phyloP scores from a whole-genome alignment of 2,113 vertebrate species.

The Pleuronectes platessa region DNA sequence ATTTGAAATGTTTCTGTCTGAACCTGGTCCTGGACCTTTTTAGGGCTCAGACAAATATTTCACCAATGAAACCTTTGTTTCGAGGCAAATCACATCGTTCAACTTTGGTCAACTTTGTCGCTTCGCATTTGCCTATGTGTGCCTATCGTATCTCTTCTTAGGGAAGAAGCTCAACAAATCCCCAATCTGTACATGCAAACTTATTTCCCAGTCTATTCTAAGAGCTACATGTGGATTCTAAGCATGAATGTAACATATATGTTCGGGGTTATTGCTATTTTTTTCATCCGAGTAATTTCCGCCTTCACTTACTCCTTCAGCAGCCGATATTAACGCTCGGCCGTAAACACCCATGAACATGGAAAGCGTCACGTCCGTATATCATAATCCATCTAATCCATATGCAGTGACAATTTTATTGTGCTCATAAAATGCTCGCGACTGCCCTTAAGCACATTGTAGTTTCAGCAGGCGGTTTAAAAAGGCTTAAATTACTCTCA shows the following conservation, averaged over 20 bases:
- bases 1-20: too few species aligned
- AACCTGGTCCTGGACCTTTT: too few species aligned
- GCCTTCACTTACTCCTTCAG: constrained; percentile 40
- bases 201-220: constrained; percentile 21
- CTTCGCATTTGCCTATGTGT: too few species aligned
- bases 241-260: not conserved
- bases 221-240: not conserved
- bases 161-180: not conserved
- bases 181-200: constrained; percentile 1
- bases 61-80: too few species aligned
- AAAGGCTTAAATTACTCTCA: constrained; percentile 92
- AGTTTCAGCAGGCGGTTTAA: constrained; percentile 90
- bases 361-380: constrained; percentile 63
- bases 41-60: too few species aligned
- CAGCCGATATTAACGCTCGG: constrained; percentile 66
- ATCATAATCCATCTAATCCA: constrained; percentile 78
- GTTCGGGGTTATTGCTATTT: not conserved
- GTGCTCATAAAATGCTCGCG: constrained; percentile 90
- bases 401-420: constrained; percentile 88
- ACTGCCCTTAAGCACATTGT: constrained; percentile 89
- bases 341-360: constrained; percentile 69
- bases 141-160: too few species aligned
- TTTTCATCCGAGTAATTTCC: constrained; percentile 24
- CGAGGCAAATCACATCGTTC: too few species aligned
- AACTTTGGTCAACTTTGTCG: too few species aligned